Base-by-base conservation (phyloP, 2,888 invertebrate species). In the Thysanoteuthis rhombus region DNA sequence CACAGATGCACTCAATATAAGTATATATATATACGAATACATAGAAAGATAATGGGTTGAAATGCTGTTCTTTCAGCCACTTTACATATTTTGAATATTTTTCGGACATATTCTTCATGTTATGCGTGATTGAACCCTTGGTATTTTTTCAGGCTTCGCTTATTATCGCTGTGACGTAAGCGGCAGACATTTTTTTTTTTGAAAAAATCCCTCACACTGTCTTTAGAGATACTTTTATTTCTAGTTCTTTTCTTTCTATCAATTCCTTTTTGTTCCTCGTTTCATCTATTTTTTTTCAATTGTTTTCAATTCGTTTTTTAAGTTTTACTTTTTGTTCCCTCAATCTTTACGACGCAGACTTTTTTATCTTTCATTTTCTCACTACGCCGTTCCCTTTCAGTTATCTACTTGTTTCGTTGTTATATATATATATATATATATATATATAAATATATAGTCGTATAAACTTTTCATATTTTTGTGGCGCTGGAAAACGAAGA, bases 71-170 rank as follows among this genome's bases (percentile, higher is more conserved):
- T n/a, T 75, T n/a, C 36, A 75, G 75, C 75, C 75, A 75, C 75
- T 75, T 75, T 75, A 75, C 75, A 75, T 75, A 75, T 75, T 75
- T 75, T 75, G 75, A n/a, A 75, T 75, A 75, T 75, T 75, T 75
- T 75, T 75, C 75, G 75, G 75, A 36, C 75, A 75, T 75, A 75
- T 75, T 75, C 75, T 75, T 36, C n/a, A 16, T 75, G 75, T 36
- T n/a, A 75, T n/a, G 75, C 75, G 16, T 75, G 75, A 75, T 16
- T 75, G n/a, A n/a, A 75, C n/a, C 75, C 36, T n/a, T n/a, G 75
- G 75, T 75, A 75, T 75, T n/a, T 75, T 75, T 75, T 36, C 75
- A 52, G 25, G 52, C 52, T 52, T 75, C 16, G 10, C 75, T 75
- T 75, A 75, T 75, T 75, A 75, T 75, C 75, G 19, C 75, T 19